Conservation (phyloP, 1,140 invertebrate species). For the Trichonephila inaurata region DNA sequence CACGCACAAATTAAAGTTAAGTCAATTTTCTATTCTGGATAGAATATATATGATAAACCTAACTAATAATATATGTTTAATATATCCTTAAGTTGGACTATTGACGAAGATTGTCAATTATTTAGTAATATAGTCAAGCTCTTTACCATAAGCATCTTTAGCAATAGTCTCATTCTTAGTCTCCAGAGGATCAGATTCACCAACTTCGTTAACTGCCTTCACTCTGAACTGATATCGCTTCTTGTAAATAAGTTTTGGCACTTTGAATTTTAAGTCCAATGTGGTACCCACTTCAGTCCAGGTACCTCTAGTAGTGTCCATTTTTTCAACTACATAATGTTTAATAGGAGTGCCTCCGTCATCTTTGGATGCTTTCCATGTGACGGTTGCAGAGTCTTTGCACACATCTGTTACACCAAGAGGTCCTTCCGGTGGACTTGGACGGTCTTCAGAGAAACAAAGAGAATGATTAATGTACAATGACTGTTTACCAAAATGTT, state of each 20-base stretch:
- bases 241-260: slow-evolving; percentile 92
- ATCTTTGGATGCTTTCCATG: slow-evolving; percentile 96
- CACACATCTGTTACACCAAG: slow-evolving; percentile 94
- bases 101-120: too few relatives aligned
- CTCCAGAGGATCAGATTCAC: slow-evolving; percentile 97
- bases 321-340: slow-evolving; percentile 97
- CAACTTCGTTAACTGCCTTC: slow-evolving; percentile 97
- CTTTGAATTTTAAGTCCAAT: slow-evolving; percentile 91
- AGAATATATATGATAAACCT: too few relatives aligned
- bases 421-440: slow-evolving; percentile 94
- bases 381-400: slow-evolving; percentile 94
- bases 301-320: slow-evolving; percentile 92
- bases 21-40: too few relatives aligned
- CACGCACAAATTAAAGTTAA: too few relatives aligned
- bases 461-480: too few relatives aligned
- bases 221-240: slow-evolving; percentile 97
- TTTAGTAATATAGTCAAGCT: not conserved
- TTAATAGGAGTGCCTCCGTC: slow-evolving; percentile 98
- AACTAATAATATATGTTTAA: too few relatives aligned
- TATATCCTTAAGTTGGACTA: too few relatives aligned
- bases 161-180: slow-evolving; percentile 94
- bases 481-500: too few relatives aligned
- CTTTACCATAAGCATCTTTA: slow-evolving; percentile 95
- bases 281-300: slow-evolving; percentile 94
- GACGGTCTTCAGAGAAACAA: slow-evolving; percentile 84